Evolutionary conservation across 2,888 invertebrate species (phyloP), one percentile per base, ranked within the genome.

Genomic region (Balanococcus diminutus): DNA sequence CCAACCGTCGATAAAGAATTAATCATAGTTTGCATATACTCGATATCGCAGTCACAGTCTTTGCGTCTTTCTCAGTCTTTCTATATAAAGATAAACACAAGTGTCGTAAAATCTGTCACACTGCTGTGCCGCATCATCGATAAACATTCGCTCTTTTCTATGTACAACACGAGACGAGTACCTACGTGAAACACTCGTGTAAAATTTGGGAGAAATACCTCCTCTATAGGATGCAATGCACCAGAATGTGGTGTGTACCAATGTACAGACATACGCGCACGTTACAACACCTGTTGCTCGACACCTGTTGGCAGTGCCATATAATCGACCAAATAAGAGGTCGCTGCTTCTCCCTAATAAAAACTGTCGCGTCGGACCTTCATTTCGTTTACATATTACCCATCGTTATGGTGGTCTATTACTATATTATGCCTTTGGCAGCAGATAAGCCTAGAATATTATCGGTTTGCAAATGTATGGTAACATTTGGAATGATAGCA

Each of bases 201-300:
- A 46, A 46, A 0, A 46, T 42, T 46, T 46, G 46, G 46, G 46
- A 46, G 46, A 46, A n/a, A 32, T 19, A 36, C n/a, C 36, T 36
- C 46, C 19, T 72, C 75, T 16, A 6, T 36, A 19, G 28, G 32
- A 79, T 79, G 75, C 75, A 79, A 79, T 36, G n/a, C n/a, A n/a
- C n/a, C n/a, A n/a, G n/a, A n/a, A n/a, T n/a, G n/a, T n/a, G 36
- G 36, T 36, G 19, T 36, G 75, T 67, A 31, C 75, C 2, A n/a
- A 36, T 5, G 36, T 36, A 36, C 36, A 46, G 46, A 36, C 36
- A 14, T 46, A 46, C 2, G 36, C 32, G 75, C 32, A 79, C 36
- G 36, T 79, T 79, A 11, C 1, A 79, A 36, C 75, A 79, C 75
- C 75, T 79, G 75, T 79, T 79, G 75, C 32, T 79, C 19, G 31